Conservation (phyloP, 1,140 invertebrate species). For the Laupala kohalensis region DNA sequence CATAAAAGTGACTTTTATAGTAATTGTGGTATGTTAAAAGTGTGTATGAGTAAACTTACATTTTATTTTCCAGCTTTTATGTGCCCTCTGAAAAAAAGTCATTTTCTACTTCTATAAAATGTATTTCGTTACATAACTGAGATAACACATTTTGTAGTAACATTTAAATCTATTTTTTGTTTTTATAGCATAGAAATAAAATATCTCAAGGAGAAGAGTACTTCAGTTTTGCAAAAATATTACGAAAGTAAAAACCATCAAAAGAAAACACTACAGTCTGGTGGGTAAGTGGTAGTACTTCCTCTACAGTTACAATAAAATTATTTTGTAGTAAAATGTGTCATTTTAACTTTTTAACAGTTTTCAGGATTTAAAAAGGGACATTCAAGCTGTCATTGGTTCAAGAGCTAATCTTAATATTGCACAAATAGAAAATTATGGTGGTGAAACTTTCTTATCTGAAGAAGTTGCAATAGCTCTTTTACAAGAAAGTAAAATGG, state of each 20-base stretch:
- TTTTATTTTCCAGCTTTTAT: no score
- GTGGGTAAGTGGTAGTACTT: constrained; percentile 36
- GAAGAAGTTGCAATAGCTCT: constrained; percentile 91
- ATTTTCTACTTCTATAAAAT: no score
- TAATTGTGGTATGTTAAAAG: no score
- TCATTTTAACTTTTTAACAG: constrained; percentile 30
- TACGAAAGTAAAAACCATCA: constrained; percentile 91
- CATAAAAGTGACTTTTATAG: no score
- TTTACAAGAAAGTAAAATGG: constrained; percentile 81
- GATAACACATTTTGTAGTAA: no score
- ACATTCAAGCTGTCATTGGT: constrained; percentile 86
- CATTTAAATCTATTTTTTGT: constrained; percentile 17
- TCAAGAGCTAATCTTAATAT: constrained; percentile 86
- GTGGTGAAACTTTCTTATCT: constrained; percentile 92
- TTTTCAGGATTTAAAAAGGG: constrained; percentile 82
- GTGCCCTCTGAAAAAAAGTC: no score
- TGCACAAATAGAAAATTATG: constrained; percentile 79
- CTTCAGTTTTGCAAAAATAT: constrained; percentile 64
- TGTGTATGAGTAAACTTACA: no score
- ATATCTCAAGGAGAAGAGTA: constrained; percentile 60
- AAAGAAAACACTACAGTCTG: constrained; percentile 70
- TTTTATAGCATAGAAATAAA: constrained; percentile 54
- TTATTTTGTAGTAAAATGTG: neutral
- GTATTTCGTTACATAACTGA: no score
- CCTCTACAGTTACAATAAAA: no score